Base-by-base conservation (phyloP, 2,888 invertebrate species). In the Hyalella azteca region DNA sequence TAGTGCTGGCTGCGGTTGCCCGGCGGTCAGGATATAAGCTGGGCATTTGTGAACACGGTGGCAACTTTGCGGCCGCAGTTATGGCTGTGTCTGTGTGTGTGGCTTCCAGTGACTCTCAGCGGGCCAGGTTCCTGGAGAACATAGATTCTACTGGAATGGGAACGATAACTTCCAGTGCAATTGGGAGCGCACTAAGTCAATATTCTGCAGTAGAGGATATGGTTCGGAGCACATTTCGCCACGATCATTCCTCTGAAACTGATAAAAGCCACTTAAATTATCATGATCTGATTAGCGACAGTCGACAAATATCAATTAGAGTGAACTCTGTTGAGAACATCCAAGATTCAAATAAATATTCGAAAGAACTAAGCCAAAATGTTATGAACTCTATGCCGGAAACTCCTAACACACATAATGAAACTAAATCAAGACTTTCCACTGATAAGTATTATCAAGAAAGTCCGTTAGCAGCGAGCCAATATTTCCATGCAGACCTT, bases 51-150 rank as follows among this genome's bases (percentile, higher is more conserved):
- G 13, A 32, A 5, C 19, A 66, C 66, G 36, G 66, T 66, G 66
- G 66, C 66, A 36, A 66, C 36, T 66, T 66, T 66, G 66, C 66
- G 66, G 66, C 66, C 66, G 66, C n/a, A 39, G 36, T 15, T 19
- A 66, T 66, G 66, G 66, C 66, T 36, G 66, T 66, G 66, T 66
- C 66, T 32, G 66, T 66, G 66, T 66, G 66, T 66, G 66, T 66
- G 1, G 36, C 66, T 7, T 54, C 54, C 54, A 54, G 54, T n/a
- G n/a, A n/a, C n/a, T n/a, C n/a, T n/a, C n/a, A n/a, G n/a, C n/a
- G n/a, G n/a, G n/a, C n/a, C n/a, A n/a, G n/a, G n/a, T n/a, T n/a
- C n/a, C n/a, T n/a, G n/a, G n/a, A n/a, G n/a, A n/a, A n/a, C n/a
- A n/a, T n/a, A n/a, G n/a, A n/a, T n/a, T n/a, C n/a, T n/a, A n/a